These are phyloP conservation scores for Clinocottus analis DNA, from an alignment of 2,113 vertebrate genomes.

Conservation along the genomic window DNA sequence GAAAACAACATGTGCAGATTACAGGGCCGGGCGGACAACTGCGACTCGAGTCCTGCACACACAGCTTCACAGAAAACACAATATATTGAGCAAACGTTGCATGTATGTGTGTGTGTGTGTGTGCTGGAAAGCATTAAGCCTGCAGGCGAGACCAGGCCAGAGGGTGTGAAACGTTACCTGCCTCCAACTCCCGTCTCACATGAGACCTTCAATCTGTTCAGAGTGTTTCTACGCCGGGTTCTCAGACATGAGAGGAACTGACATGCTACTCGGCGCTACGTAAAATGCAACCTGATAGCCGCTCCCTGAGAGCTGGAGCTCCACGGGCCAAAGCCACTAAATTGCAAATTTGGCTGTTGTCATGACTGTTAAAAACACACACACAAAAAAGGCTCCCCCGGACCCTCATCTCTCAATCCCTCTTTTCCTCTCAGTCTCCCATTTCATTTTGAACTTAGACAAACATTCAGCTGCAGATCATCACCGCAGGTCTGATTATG, in stretches of 20 bases:
- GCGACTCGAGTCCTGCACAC: not conserved
- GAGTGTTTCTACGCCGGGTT: slow-evolving; percentile 13
- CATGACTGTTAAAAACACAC: slow-evolving; percentile 55
- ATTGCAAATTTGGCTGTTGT: slow-evolving; percentile 61
- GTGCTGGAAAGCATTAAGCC: slow-evolving; percentile 16
- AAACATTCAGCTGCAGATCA: slow-evolving; percentile 59
- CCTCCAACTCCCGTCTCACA: slow-evolving; percentile 8
- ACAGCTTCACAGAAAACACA: not conserved
- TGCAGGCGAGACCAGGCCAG: slow-evolving; percentile 5
- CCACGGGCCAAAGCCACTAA: slow-evolving; percentile 45
- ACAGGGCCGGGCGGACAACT: not conserved
- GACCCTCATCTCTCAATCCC: slow-evolving; percentile 37
- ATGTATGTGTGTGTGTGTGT: not conserved
- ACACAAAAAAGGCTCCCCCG: slow-evolving; percentile 21
- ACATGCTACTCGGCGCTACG: slow-evolving; percentile 37
- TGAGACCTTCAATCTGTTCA: slow-evolving; percentile 7
- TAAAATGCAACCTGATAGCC: slow-evolving; percentile 55
- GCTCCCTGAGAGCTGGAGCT: slow-evolving; percentile 44
- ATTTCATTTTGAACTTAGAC: slow-evolving; percentile 25
- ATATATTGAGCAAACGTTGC: not conserved
- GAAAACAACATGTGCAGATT: slow-evolving; percentile 19
- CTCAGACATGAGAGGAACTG: slow-evolving; percentile 30
- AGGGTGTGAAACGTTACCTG: slow-evolving; percentile 17
- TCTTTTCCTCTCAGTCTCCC: slow-evolving; percentile 5
- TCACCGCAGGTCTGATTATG: slow-evolving; percentile 38